Conservation (phyloP, 1,140 invertebrate genomes). For the Paralvinella palmiformis region DNA sequence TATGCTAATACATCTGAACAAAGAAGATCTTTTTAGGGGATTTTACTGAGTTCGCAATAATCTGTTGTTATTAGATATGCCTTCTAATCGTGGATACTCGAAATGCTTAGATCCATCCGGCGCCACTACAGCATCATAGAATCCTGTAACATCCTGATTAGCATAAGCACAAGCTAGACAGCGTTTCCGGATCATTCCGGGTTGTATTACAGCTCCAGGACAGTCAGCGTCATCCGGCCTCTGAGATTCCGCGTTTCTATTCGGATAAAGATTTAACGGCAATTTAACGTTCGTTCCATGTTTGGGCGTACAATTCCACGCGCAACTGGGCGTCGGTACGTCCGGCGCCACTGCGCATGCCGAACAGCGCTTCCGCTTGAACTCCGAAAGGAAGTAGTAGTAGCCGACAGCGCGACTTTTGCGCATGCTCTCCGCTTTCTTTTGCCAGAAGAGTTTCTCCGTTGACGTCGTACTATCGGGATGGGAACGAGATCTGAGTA, state of each 20-base stretch:
- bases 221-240: not conserved
- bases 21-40: too few species aligned
- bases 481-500: too few species aligned
- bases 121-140: not conserved
- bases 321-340: not conserved
- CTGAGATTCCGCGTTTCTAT: not conserved
- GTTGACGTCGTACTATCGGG: too few species aligned
- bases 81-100: too few species aligned
- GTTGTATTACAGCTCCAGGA: not conserved
- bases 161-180: not conserved
- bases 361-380: not conserved
- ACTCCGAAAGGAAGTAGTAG: not conserved
- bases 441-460: too few species aligned
- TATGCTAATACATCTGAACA: too few species aligned
- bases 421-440: not conserved
- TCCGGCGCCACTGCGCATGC: not conserved
- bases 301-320: not conserved
- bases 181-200: not conserved
- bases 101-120: too few species aligned
- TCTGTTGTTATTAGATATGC: too few species aligned
- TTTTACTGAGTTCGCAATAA: too few species aligned
- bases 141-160: not conserved
- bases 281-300: not conserved
- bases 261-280: not conserved
- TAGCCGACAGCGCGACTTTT: not conserved